A percentile compares a stretch with the other conserved stretches of the same genome.
Evolutionary conservation across 1,140 invertebrate genomes (phyloP).

Genomic region (Lanistes nyassanus): DNA sequence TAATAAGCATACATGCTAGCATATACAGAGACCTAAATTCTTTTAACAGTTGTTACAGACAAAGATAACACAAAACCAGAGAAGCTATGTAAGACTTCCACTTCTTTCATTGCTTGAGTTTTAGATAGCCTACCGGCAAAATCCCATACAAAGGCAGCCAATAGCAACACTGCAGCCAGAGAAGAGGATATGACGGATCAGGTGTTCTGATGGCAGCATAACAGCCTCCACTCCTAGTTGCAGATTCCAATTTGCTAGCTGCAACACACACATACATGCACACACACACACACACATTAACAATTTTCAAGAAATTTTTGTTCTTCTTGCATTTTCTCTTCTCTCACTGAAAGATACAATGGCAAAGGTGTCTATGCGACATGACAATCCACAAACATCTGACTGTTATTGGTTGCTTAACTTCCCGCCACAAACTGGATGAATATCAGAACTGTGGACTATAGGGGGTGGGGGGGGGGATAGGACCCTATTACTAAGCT

Average conservation of each 20-base stretch:
- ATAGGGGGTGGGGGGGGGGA: no score
- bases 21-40: neutral
- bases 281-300: constrained; percentile 7
- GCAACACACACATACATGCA: neutral
- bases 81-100: neutral
- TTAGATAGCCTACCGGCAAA: constrained; percentile 5
- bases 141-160: neutral
- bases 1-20: no score
- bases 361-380: no score
- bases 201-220: constrained; percentile 24
- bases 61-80: neutral
- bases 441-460: no score
- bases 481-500: no score
- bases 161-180: constrained; percentile 19
- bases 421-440: no score
- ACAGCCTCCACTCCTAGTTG: constrained; percentile 21
- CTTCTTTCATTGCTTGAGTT: neutral
- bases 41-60: neutral
- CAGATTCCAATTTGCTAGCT: constrained; percentile 20
- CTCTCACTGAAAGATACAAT: no score
- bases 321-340: no score
- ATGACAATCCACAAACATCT: no score
- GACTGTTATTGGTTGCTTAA: no score
- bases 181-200: constrained; percentile 28
- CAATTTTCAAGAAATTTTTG: neutral